These are phyloP conservation scores for Strix occidentalis DNA, from an alignment of 2,797 vertebrate genomes.

Conservation along the genomic window DNA sequence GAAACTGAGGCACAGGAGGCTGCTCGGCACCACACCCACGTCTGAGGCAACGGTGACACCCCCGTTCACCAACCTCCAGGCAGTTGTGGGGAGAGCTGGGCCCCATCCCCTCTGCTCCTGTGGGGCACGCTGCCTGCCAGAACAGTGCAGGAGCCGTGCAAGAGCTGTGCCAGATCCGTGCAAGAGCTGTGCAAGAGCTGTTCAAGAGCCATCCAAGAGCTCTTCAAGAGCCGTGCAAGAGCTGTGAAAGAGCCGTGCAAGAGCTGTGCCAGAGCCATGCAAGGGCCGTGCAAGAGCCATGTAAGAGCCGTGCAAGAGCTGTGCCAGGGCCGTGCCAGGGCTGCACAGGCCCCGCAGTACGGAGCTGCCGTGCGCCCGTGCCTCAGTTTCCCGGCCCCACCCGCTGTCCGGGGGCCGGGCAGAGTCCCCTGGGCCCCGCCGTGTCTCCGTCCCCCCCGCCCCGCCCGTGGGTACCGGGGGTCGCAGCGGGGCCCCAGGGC, in stretches of 20 bases:
- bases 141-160: too few relatives aligned
- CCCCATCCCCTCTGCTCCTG: not conserved
- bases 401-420: rapidly evolving
- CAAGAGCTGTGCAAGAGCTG: rapidly evolving
- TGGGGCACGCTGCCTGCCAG: not conserved
- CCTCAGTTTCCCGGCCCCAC: not conserved
- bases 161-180: rapidly evolving
- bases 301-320: not conserved
- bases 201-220: not conserved
- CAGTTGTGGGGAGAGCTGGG: not conserved
- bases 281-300: rapidly evolving
- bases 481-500: too few relatives aligned
- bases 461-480: not conserved
- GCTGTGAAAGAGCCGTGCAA: rapidly evolving
- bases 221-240: too few relatives aligned
- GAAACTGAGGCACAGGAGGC: not conserved
- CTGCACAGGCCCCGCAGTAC: rapidly evolving
- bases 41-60: rapidly evolving
- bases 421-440: not conserved
- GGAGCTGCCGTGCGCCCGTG: not conserved
- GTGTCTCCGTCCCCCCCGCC: too few relatives aligned
- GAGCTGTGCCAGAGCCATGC: too few relatives aligned
- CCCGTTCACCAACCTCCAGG: not conserved
- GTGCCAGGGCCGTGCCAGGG: rapidly evolving
- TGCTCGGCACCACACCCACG: not conserved